phyloP scores from a whole-genome alignment of 2,797 vertebrate species.

The Erithacus rubecula region DNA sequence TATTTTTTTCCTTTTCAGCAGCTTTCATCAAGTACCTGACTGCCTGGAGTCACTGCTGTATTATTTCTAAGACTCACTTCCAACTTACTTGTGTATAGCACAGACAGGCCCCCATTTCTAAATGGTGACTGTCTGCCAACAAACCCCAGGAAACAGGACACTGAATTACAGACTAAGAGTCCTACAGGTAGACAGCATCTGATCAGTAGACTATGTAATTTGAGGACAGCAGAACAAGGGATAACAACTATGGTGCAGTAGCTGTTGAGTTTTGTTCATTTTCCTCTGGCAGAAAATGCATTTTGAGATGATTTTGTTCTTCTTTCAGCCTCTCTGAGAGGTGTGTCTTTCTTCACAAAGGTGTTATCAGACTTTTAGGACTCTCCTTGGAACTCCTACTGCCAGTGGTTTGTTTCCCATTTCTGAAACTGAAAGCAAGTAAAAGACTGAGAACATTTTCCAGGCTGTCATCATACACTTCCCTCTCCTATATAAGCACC shows the following conservation, averaged over 20 bases:
- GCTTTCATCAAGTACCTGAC: background rate
- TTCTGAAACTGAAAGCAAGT: constrained; percentile 73
- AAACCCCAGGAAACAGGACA: background rate
- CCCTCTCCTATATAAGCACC: background rate
- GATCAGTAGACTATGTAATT: background rate
- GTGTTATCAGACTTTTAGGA: constrained; percentile 58
- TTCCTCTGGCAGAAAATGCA: constrained; percentile 16
- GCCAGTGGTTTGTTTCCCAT: background rate
- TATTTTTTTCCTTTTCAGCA: background rate
- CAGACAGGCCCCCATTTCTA: background rate
- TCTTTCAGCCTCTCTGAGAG: background rate
- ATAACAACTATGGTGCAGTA: background rate
- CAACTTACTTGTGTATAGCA: background rate
- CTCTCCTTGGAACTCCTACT: constrained; percentile 35
- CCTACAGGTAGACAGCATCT: background rate
- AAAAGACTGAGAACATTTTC: background rate
- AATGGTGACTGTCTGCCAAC: background rate
- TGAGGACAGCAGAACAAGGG: background rate
- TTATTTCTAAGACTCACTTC: background rate
- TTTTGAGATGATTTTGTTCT: background rate
- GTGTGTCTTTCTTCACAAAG: constrained; percentile 48
- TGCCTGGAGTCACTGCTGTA: background rate
- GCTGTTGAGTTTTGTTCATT: background rate
- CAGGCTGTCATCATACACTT: background rate
- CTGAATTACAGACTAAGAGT: background rate